Evolutionary conservation across 2,797 vertebrate species (phyloP), one percentile per base, ranked within the genome.

Genomic region (Anas bernieri): DNA sequence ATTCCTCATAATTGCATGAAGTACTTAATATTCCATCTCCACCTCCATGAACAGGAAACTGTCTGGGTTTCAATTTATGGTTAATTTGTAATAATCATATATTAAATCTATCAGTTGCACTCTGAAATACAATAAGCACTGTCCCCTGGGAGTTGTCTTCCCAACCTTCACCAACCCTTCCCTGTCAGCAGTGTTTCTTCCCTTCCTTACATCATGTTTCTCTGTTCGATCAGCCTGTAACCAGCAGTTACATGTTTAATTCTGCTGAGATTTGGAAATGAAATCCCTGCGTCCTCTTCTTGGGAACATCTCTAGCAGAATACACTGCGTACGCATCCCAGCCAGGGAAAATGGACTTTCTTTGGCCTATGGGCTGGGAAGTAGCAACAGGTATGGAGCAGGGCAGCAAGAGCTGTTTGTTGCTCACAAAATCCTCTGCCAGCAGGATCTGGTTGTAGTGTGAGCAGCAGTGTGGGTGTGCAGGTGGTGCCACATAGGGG

Each of bases 11-110:
- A 91, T 79, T 96, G 92, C 75, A 52, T 30, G 30, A 31, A 93
- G 73, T 78, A 22, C 85, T 95, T 94, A 80, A 88, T 94, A 89
- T 81, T 83, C 90, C 83, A 83, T 88, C 79, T 89, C 93, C n/a
- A 1, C 91, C 83, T 64, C 84, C 23, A 3, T 10, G 68, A 77
- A 48, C 87, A 94, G 94, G 82, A 94, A 96, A 63, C 78, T 91
- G 90, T 80, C 92, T 91, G 92, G 74, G n/a, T 83, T 77, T 81
- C 89, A 76, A 93, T 91, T 96, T 43, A 46, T 80, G 73, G 52
- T 74, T 95, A 88, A 96, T 96, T 96, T 94, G 84, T 91, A 85
- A 91, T 93, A 83, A 94, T 94, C 77, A 66, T 45, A 17, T 72
- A 80, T 80, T 84, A 41, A 77, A 90, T 94, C 94, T 72, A 18